phyloP scores from a whole-genome alignment of 2,797 vertebrate genomes.

The Microctenopoma steveboyesi region DNA sequence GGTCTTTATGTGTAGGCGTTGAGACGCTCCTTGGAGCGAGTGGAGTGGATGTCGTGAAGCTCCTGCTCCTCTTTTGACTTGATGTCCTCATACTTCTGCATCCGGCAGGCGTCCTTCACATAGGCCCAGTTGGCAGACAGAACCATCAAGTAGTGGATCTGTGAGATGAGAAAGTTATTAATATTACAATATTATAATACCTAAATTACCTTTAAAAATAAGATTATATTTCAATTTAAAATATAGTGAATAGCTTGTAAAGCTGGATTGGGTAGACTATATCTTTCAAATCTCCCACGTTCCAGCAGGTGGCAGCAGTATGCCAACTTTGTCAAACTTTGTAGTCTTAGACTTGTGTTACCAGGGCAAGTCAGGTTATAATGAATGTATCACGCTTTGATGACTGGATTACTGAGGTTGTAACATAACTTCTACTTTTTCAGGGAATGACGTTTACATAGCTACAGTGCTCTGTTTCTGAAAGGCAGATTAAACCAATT shows the following conservation, averaged over 20 bases:
- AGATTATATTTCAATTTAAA: not conserved
- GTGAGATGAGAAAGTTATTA: not conserved
- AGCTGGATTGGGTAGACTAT: not conserved
- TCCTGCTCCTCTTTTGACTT: conserved; percentile 99
- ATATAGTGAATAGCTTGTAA: not conserved
- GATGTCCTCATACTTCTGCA: conserved; percentile 99
- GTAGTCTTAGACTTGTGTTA: conserved; percentile 36
- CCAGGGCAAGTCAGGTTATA: conserved; percentile 67
- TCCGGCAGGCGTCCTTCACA: conserved; percentile 97
- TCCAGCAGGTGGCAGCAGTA: conserved; percentile 78
- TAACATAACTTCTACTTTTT: conserved; percentile 33
- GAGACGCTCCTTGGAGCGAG: conserved; percentile 98
- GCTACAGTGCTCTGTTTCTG: not conserved
- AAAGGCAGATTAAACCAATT: not conserved
- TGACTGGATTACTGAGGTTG: conserved; percentile 46
- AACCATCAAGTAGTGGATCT: conserved; percentile 99
- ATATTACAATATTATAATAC: not conserved
- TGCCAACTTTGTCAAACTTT: not conserved
- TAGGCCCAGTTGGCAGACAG: conserved; percentile 99
- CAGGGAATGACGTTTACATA: conserved; percentile 9
- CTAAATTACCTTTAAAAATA: not conserved
- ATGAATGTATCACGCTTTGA: conserved; percentile 55
- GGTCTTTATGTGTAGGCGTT: conserved; percentile 97
- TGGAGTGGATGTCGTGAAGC: conserved; percentile 98
- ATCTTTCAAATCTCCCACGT: not conserved